Base-by-base conservation (phyloP, 2,113 vertebrate genomes). In the Geococcyx californianus region DNA sequence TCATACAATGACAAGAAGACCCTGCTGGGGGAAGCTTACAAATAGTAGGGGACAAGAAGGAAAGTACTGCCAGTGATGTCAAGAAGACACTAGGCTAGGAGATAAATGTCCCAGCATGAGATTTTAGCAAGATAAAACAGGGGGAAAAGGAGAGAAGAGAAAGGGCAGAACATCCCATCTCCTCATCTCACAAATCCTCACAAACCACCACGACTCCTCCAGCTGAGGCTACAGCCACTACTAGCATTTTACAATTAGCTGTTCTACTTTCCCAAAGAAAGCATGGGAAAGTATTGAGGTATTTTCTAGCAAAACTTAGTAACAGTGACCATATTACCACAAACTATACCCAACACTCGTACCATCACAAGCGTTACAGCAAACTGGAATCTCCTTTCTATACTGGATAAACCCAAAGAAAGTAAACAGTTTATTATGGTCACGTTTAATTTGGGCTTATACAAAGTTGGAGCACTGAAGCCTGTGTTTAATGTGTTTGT, bases 381-480 rank as follows among this genome's bases (percentile, higher is more conserved):
- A 81, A 89, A 55, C 70, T 75, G 69, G 77, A 86, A 66, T 56
- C 64, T 84, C 55, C 55, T 74, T 87, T 92, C 90, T 45, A 42
- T 42, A 24, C 51, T 12, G 90, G 85, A 44, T 49, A 94, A 94
- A 94, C 80, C 82, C 90, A 72, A 95, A 69, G 73, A 90, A 96
- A 93, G 75, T n/a, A 93, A 96, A 96, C 94, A 92, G 76, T 92
- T 84, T 83, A 95, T 97, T 96, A 96, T 84, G 92, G 95, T 94
- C 40, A 20, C 10, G 0, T 95, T 95, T 95, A 94, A 96, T 96
- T 92, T 94, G 88, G 28, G 83, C 9, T 92, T 93, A 72, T 49
- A 91, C 28, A 72, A 78, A 77, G 24, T 5, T 75, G 82, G 56
- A 93, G 88, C 52, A 31, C 52, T 59, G 88, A 45, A 96, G 85